A percentile compares a stretch with the other conserved stretches of the same genome.
These are phyloP conservation scores for Glossophaga mutica DNA, from an alignment of 2,797 vertebrate genomes.

Conservation along the genomic window DNA sequence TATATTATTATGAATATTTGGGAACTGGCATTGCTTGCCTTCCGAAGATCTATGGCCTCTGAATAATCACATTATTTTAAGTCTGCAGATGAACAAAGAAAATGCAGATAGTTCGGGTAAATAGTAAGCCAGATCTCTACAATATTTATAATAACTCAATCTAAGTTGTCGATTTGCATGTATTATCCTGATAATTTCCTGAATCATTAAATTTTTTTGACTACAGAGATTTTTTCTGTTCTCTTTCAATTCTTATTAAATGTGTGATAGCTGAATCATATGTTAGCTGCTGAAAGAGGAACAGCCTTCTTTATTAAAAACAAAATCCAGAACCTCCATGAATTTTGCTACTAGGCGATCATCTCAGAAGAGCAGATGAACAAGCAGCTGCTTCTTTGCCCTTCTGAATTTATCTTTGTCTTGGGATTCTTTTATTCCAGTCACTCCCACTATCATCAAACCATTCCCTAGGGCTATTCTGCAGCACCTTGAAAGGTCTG, in stretches of 20 bases:
- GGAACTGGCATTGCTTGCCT: not conserved
- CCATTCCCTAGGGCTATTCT: not conserved
- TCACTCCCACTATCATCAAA: not conserved
- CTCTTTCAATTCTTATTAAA: conserved; percentile 23
- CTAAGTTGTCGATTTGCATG: conserved; percentile 3
- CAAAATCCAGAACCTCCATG: conserved; percentile 20
- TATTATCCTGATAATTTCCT: conserved; percentile 51
- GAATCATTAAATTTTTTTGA: conserved; percentile 39
- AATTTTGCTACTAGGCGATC: conserved; percentile 16
- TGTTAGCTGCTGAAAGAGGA: conserved; percentile 23
- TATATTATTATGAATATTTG: not conserved
- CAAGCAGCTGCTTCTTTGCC: not conserved
- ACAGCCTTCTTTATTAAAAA: not conserved
- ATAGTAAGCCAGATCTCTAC: not conserved
- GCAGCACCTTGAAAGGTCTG: not conserved
- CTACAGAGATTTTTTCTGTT: conserved; percentile 35
- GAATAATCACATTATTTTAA: not conserved
- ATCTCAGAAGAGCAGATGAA: not conserved
- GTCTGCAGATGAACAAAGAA: conserved; percentile 2
- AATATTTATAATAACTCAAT: conserved; percentile 14
- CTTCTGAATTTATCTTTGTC: not conserved
- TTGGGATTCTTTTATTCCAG: not conserved
- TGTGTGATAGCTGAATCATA: conserved; percentile 20
- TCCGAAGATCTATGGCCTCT: not conserved
- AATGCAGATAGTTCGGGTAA: conserved; percentile 1